Conservation (phyloP, 2,888 invertebrate species). For the Eudasyphora cyanicolor region DNA sequence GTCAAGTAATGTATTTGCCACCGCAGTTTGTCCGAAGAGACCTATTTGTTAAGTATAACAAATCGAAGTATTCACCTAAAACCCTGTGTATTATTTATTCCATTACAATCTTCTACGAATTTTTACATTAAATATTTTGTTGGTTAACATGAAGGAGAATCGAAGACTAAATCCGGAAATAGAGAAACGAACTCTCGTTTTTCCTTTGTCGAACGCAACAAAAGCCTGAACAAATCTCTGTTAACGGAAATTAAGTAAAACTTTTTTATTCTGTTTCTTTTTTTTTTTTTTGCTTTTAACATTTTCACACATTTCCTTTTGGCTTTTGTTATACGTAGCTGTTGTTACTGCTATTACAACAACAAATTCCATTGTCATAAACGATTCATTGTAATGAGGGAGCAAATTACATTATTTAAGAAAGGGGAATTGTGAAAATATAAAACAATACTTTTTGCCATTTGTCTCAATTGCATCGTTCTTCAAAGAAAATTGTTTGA, state of each 20-base stretch:
- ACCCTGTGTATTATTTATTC: too few relatives aligned
- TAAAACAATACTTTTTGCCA: neutral
- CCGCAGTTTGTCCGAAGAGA: too few relatives aligned
- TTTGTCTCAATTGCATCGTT: neutral
- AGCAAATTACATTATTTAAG: constrained; percentile 33
- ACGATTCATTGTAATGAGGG: neutral
- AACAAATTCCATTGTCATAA: neutral
- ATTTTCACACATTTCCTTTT: constrained; percentile 23
- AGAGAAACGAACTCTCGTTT: neutral
- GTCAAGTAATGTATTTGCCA: too few relatives aligned
- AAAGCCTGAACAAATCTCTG: constrained; percentile 56
- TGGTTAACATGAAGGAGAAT: constrained; percentile 45
- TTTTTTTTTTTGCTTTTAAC: constrained; percentile 4
- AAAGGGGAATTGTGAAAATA: neutral
- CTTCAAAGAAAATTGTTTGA: neutral
- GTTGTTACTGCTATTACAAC: neutral
- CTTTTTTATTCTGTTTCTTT: constrained; percentile 39
- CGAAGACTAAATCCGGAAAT: constrained; percentile 43
- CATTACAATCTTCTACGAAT: too few relatives aligned
- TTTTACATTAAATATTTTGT: neutral
- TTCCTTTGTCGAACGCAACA: constrained; percentile 29
- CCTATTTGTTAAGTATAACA: too few relatives aligned
- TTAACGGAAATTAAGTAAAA: constrained; percentile 56
- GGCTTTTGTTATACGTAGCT: neutral
- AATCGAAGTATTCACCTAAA: too few relatives aligned